These are phyloP conservation scores for Lysandra bellargus DNA, from an alignment of 2,888 invertebrate genomes.

Conservation along the genomic window DNA sequence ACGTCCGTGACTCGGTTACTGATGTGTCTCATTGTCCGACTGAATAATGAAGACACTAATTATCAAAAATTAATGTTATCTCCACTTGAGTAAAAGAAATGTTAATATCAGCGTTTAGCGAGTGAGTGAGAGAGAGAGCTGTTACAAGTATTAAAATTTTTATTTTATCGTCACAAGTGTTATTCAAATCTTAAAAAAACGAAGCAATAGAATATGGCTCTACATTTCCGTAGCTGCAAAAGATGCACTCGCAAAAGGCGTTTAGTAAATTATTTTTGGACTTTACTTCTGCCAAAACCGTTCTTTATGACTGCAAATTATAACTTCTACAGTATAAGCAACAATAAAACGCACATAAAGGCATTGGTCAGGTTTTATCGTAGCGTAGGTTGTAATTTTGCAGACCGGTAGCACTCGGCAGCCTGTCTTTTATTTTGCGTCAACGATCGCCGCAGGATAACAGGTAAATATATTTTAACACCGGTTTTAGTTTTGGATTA, in stretches of 20 bases:
- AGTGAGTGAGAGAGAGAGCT: too few species aligned
- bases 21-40: conserved; percentile 45
- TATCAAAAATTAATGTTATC: conserved; percentile 24
- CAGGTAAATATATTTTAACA: conserved; percentile 7
- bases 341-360: background rate
- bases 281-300: background rate
- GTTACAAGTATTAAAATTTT: background rate
- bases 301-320: background rate
- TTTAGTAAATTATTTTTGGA: background rate
- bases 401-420: conserved; percentile 14
- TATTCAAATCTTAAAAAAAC: background rate
- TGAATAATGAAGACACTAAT: conserved; percentile 36
- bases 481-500: conserved; percentile 3
- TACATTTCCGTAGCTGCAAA: background rate
- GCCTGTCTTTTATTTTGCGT: conserved; percentile 8
- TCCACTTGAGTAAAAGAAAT: background rate
- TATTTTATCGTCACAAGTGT: background rate
- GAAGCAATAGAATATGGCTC: background rate
- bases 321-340: background rate
- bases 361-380: conserved; percentile 15
- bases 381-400: conserved; percentile 15
- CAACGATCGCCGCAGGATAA: conserved; percentile 14
- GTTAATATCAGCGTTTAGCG: background rate
- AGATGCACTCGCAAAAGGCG: background rate
- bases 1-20: conserved; percentile 53